phyloP scores from a whole-genome alignment of 2,888 invertebrate species.

The Hoplodrina ambigua region DNA sequence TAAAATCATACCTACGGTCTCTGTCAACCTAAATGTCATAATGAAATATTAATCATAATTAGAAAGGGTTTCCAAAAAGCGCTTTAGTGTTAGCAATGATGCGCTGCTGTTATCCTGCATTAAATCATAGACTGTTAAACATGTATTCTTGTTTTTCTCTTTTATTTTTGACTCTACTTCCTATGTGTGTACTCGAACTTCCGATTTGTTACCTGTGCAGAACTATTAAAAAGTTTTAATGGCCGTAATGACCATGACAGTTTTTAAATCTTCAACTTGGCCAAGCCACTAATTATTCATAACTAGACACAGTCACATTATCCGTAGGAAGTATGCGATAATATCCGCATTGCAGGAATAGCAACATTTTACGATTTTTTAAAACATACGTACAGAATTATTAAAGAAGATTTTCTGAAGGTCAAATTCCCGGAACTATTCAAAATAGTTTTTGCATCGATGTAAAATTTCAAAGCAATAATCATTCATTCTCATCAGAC shows the following conservation, averaged over 20 bases:
- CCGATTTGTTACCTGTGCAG: background rate
- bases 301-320: slow-evolving; percentile 11
- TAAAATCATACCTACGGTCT: too few relatives aligned
- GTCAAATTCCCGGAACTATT: slow-evolving; percentile 21
- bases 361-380: slow-evolving; percentile 22
- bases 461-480: slow-evolving; percentile 16
- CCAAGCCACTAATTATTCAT: background rate
- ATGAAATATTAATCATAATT: too few relatives aligned
- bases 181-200: background rate
- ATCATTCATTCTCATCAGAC: slow-evolving; percentile 3
- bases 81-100: too few relatives aligned
- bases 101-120: too few relatives aligned
- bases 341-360: slow-evolving; percentile 34
- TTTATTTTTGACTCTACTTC: background rate
- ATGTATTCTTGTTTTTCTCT: too few relatives aligned
- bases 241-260: slow-evolving; percentile 3
- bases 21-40: too few relatives aligned
- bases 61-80: too few relatives aligned
- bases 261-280: slow-evolving; percentile 3
- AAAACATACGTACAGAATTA: background rate
- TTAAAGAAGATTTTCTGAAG: slow-evolving; percentile 14
- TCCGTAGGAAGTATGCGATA: slow-evolving; percentile 23
- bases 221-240: background rate
- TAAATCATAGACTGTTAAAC: too few relatives aligned
- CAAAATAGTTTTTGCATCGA: slow-evolving; percentile 12